Evolutionary conservation across 2,113 vertebrate species (phyloP).

Genomic region (Salvelinus fontinalis): DNA sequence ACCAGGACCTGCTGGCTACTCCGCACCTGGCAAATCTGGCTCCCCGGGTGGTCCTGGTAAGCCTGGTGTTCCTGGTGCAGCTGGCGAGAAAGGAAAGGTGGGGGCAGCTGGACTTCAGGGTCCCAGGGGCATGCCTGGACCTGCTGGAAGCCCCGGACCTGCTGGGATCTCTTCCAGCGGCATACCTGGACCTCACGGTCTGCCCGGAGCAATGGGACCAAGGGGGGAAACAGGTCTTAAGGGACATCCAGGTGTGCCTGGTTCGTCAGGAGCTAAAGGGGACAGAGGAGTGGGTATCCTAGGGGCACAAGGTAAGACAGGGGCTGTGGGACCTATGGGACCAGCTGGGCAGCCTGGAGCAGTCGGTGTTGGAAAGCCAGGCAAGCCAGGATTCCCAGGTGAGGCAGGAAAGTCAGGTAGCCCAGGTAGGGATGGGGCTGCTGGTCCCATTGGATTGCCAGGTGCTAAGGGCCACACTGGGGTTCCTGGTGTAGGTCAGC

Average conservation of each 20-base stretch:
- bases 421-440: slow-evolving; percentile 81
- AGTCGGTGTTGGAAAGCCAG: slow-evolving; percentile 85
- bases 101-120: slow-evolving; percentile 85
- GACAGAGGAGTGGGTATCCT: slow-evolving; percentile 82
- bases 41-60: slow-evolving; percentile 81
- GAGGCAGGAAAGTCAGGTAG: slow-evolving; percentile 88
- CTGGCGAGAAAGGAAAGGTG: slow-evolving; percentile 84
- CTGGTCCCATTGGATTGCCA: slow-evolving; percentile 78
- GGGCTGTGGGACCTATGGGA: slow-evolving; percentile 82
- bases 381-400: slow-evolving; percentile 82
- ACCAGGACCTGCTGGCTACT: slow-evolving; percentile 79
- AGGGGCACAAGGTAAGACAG: slow-evolving; percentile 84
- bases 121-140: slow-evolving; percentile 83
- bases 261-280: slow-evolving; percentile 85
- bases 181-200: slow-evolving; percentile 86
- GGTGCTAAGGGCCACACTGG: slow-evolving; percentile 85
- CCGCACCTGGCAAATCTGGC: slow-evolving; percentile 84
- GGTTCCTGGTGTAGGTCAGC: slow-evolving; percentile 79
- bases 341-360: slow-evolving; percentile 79
- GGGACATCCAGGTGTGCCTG: slow-evolving; percentile 86
- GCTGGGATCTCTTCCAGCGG: slow-evolving; percentile 85
- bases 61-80: slow-evolving; percentile 67
- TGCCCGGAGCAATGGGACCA: slow-evolving; percentile 80
- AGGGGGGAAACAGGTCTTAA: slow-evolving; percentile 86
- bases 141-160: slow-evolving; percentile 83